phyloP scores from a whole-genome alignment of 2,888 invertebrate genomes.

The Rhaphigaster nebulosa region DNA sequence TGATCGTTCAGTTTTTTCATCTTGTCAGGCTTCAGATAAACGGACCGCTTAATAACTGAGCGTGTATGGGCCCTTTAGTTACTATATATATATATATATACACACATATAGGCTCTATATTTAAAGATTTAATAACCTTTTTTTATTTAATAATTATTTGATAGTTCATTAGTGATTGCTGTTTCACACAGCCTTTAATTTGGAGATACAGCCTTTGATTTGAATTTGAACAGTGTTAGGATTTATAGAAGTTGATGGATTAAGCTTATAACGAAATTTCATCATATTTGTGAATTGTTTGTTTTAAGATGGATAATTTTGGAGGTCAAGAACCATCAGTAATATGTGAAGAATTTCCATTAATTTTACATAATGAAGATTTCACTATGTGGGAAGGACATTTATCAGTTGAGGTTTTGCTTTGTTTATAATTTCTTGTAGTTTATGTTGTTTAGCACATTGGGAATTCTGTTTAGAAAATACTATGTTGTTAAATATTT shows the following conservation, averaged over 20 bases:
- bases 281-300: neutral
- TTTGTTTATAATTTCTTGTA: neutral
- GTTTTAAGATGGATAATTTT: neutral
- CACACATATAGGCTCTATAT: too few species aligned
- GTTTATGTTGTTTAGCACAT: neutral
- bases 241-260: neutral
- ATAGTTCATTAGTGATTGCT: neutral
- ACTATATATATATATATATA: too few species aligned
- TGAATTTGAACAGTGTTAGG: neutral
- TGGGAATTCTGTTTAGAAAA: neutral
- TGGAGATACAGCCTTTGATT: neutral
- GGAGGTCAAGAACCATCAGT: neutral
- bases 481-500: neutral
- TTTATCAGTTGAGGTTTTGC: conserved; percentile 21
- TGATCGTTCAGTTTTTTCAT: too few species aligned
- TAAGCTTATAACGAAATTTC: neutral
- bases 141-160: too few species aligned
- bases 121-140: too few species aligned
- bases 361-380: conserved; percentile 47
- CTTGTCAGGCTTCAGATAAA: too few species aligned
- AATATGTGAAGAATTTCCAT: conserved; percentile 44
- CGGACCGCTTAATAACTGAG: too few species aligned
- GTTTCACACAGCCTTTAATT: neutral
- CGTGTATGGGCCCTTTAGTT: too few species aligned
- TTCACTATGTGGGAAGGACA: conserved; percentile 53